Evolutionary conservation across 2,888 invertebrate species (phyloP), one percentile per base, ranked within the genome.

Genomic region (Rutpela maculata): DNA sequence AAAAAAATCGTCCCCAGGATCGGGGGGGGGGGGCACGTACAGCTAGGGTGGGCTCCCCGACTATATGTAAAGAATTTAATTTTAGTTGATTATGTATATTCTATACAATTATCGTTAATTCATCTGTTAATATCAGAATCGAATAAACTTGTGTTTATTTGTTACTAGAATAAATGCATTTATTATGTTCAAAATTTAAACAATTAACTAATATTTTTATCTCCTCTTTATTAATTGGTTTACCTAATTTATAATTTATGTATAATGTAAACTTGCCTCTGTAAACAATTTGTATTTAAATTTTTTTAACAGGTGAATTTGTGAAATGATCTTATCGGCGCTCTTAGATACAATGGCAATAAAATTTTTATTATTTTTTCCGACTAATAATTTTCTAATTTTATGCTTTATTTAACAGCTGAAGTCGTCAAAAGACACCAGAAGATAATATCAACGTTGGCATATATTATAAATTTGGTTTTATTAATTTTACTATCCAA

Each of bases 331-430:
- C 35, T 19, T 70, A 70, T 70, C 70, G 19, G 35, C 31, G n/a
- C 57, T 69, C 12, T 31, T n/a, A 43, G 9, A 35, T 60, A 70
- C 70, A 31, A 57, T 60, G 60, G 22, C 59, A 70, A 70, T 60
- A 56, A 56, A 60, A 22, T 19, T 70, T 70, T 70, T 70, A 70
- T 70, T 70, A 70, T 59, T 50, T 43, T 59, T 60, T 60, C 60
- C n/a, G 70, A 18, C 35, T 35, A 70, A 70, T 70, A 59, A 60
- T 59, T 70, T 35, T 60, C 43, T 59, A 60, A 38, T 59, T 60
- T 70, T 70, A 70, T 60, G 38, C 43, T 57, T 69, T 70, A 56
- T 57, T 43, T 70, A 70, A 70, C 70, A 70, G 60, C 43, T 70
- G 70, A 60, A 70, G 18, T 31, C 62, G 35, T 56, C 69, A 69